Evolutionary conservation across 2,888 invertebrate species (phyloP).

Genomic region (Entomobrya proxima): DNA sequence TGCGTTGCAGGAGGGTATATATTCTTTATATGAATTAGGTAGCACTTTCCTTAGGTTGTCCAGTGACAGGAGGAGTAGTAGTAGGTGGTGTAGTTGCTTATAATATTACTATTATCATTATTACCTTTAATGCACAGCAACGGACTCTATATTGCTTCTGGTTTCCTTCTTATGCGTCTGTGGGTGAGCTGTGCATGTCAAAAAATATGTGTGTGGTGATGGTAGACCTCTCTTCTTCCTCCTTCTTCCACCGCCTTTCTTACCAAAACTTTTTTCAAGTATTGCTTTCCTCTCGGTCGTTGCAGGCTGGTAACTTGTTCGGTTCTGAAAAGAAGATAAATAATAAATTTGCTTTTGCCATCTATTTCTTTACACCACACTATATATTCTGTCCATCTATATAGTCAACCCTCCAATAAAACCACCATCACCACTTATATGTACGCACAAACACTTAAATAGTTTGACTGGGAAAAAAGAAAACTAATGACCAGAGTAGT

Average conservation of each 20-base stretch:
- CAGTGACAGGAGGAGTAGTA: no score
- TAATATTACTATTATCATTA: neutral
- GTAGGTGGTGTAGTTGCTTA: neutral
- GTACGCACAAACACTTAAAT: constrained; percentile 40
- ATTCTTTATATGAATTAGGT: neutral
- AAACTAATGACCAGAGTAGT: constrained; percentile 36
- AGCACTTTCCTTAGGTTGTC: neutral
- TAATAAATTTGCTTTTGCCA: constrained; percentile 63
- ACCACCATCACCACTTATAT: constrained; percentile 17
- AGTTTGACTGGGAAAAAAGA: constrained; percentile 13
- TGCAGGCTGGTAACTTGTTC: constrained; percentile 37
- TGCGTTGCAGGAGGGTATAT: no score
- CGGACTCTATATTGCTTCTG: neutral
- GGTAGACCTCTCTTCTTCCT: constrained; percentile 26
- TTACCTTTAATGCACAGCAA: constrained; percentile 15
- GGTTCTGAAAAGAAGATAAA: constrained; percentile 60
- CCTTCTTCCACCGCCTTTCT: constrained; percentile 46
- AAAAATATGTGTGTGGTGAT: no score
- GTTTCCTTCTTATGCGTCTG: neutral
- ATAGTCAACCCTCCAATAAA: neutral
- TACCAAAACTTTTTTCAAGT: constrained; percentile 58
- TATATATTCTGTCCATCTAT: neutral
- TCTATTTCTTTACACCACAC: constrained; percentile 21
- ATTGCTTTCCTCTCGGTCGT: constrained; percentile 45
- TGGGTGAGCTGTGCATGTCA: constrained; percentile 8